Conservation (phyloP, 23 tunicate species). For the Botrylloides violaceus region DNA sequence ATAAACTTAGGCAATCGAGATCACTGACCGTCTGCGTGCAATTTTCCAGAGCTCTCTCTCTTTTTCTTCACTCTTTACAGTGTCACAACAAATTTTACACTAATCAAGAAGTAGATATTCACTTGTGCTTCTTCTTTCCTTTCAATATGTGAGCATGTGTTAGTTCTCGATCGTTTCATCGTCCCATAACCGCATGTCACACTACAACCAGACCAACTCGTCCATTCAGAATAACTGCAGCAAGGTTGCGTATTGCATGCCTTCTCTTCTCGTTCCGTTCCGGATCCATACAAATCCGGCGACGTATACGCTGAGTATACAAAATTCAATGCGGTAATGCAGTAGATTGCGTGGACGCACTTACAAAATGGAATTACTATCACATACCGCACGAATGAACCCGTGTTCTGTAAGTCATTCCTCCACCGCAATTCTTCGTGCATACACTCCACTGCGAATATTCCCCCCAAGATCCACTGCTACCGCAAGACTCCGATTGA, state of each 20-base stretch:
- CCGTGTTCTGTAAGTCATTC: slow-evolving; percentile 17
- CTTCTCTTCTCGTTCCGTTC: slow-evolving; percentile 10
- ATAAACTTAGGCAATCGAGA: no score
- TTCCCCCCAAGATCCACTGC: slow-evolving; percentile 61
- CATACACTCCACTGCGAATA: slow-evolving; percentile 28
- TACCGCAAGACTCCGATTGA: slow-evolving; percentile 57
- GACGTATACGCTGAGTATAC: background rate
- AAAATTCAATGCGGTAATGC: no score
- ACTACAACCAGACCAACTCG: slow-evolving; percentile 65
- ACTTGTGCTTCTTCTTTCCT: slow-evolving; percentile 18
- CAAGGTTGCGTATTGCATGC: slow-evolving; percentile 59
- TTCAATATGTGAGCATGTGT: slow-evolving; percentile 37
- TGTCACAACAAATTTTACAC: slow-evolving; percentile 5
- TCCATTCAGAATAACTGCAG: slow-evolving; percentile 55
- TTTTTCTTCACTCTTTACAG: no score
- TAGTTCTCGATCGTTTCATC: slow-evolving; percentile 22
- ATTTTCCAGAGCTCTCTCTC: no score
- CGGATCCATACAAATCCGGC: background rate
- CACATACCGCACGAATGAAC: slow-evolving; percentile 39
- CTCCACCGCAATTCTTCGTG: slow-evolving; percentile 25
- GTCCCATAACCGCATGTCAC: slow-evolving; percentile 68
- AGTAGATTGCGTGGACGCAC: no score
- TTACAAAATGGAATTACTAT: background rate
- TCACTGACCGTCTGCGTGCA: no score
- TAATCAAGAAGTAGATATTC: background rate